Evolutionary conservation across 2,797 vertebrate genomes (phyloP), one percentile per base, ranked within the genome.

Genomic region (Gymnopithys bicolor): DNA sequence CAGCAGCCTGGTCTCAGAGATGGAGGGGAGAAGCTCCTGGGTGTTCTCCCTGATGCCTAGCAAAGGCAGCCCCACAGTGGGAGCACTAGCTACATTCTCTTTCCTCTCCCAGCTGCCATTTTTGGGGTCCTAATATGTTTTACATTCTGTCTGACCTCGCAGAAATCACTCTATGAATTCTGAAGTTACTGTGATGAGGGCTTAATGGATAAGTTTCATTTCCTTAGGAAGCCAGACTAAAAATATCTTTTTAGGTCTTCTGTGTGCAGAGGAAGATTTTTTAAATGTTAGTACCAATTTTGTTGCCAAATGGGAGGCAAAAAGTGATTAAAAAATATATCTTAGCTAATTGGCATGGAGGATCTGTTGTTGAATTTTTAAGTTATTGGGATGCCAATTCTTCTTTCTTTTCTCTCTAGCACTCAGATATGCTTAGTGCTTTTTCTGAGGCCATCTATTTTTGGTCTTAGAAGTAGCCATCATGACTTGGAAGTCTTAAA

Each of bases 161-260:
- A 95, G 92, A 90, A 95, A 73, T 94, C 27, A 46, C 83, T 80
- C 73, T 45, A 21, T 73, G 89, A 84, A 94, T 94, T 95, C 77
- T 94, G 32, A 73, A 91, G 82, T 94, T 94, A 91, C 66, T 96
- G 93, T 95, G 87, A 84, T 90, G 91, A 94, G 79, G 39, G 43
- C 69, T 69, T 93, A 89, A 93, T 58, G 87, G 95, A 91, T 94
- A 92, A 94, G 96, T 96, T 96, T 94, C 91, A 94, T 96, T 96
- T 96, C 95, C 96, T 87, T 96, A 95, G 95, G 96, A 96, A 96
- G 81, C 43, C 8, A 84, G 69, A 87, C 94, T 96, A 96, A 96
- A 96, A 96, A 95, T 95, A 96, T 55, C 7, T 58, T 89, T 70
- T 70, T 55, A 86, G 83, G 64, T 87, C 60, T 86, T 87, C 89